Evolutionary conservation across 2,113 vertebrate genomes (phyloP).

Genomic region (Morone chrysops): DNA sequence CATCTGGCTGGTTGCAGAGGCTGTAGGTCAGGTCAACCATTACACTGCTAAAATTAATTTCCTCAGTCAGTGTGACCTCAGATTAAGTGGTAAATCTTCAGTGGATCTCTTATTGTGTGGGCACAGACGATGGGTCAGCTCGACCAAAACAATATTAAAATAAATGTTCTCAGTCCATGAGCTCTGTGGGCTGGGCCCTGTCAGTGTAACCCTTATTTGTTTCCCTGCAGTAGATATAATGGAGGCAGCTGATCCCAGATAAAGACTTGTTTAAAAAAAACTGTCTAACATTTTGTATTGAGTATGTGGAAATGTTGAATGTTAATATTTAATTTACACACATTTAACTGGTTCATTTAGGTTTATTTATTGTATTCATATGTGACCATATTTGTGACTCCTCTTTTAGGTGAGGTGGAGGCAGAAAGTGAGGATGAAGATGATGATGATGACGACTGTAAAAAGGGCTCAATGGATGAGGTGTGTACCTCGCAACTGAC

Average conservation of each 20-base stretch:
- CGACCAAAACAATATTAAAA: slow-evolving; percentile 30
- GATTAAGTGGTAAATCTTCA: slow-evolving; percentile 30
- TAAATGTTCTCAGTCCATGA: slow-evolving; percentile 30
- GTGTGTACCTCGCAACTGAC: slow-evolving; percentile 75
- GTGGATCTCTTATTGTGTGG: slow-evolving; percentile 47
- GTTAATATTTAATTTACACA: neutral
- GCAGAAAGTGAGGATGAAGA: slow-evolving; percentile 96
- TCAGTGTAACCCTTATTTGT: neutral
- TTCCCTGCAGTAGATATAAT: slow-evolving; percentile 1
- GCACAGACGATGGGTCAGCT: slow-evolving; percentile 7
- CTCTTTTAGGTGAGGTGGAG: slow-evolving; percentile 91
- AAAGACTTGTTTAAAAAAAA: neutral
- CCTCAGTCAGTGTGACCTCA: slow-evolving; percentile 48
- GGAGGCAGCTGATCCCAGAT: neutral
- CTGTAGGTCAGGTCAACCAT: slow-evolving; percentile 45
- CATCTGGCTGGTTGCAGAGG: slow-evolving; percentile 25
- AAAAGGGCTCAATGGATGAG: slow-evolving; percentile 98
- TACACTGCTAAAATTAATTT: slow-evolving; percentile 52
- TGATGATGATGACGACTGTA: slow-evolving; percentile 94
- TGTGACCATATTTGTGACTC: neutral
- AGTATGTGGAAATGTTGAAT: neutral
- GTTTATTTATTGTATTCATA: neutral
- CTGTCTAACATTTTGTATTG: neutral
- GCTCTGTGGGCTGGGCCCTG: neutral
- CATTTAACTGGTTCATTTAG: neutral